phyloP scores from a whole-genome alignment of 2,113 vertebrate genomes.

The Pseudois nayaur region DNA sequence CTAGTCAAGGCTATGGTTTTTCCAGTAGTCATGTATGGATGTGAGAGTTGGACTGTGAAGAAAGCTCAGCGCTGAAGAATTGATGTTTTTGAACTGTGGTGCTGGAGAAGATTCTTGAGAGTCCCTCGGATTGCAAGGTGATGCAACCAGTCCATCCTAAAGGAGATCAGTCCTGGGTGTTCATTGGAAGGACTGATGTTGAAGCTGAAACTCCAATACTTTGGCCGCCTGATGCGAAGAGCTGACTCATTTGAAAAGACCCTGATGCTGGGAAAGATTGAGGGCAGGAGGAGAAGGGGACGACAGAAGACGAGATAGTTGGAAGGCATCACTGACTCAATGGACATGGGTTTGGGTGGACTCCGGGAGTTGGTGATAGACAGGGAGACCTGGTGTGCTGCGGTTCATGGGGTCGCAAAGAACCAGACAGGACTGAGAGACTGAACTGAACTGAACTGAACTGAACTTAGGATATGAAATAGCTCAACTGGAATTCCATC shows the following conservation, averaged over 20 bases:
- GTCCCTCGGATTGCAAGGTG: background rate
- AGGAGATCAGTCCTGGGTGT: background rate
- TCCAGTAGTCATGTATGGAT: background rate
- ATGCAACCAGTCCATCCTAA: background rate
- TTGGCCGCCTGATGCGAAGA: background rate
- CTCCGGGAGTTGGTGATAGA: background rate
- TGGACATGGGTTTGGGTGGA: background rate
- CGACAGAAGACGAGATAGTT: background rate
- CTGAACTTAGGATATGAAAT: background rate
- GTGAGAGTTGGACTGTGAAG: background rate
- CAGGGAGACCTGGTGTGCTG: background rate
- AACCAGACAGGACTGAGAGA: background rate
- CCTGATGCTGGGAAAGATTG: background rate
- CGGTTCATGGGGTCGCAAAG: background rate
- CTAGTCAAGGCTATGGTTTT: background rate
- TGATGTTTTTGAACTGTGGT: background rate
- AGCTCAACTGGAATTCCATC: background rate
- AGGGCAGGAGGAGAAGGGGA: background rate
- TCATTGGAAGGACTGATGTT: background rate
- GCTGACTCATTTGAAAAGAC: background rate
- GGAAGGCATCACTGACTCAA: background rate
- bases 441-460: background rate
- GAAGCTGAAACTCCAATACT: background rate
- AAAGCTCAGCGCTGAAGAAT: rapidly evolving
- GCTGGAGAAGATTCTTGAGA: background rate